phyloP scores from a whole-genome alignment of 2,113 vertebrate species.

The Alligator sinensis region DNA sequence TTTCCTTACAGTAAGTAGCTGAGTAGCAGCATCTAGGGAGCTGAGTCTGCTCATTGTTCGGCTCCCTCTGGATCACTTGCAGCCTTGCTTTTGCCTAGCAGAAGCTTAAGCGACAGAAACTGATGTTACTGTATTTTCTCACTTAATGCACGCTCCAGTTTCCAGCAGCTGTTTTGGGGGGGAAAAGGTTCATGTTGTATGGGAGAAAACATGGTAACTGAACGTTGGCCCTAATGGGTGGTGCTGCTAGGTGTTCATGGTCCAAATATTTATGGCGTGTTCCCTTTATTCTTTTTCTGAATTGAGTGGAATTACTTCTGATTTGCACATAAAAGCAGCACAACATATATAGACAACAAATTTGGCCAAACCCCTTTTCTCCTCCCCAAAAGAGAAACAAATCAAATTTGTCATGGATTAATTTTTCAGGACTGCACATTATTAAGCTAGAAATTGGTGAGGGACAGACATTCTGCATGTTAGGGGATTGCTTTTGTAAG shows the following conservation, averaged over 20 bases:
- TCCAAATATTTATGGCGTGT: not conserved
- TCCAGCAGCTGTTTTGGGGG: too few species aligned
- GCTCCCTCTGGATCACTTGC: too few species aligned
- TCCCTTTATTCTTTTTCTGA: not conserved
- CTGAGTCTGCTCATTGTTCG: too few species aligned
- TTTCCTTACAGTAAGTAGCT: too few species aligned
- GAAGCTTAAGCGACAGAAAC: too few species aligned
- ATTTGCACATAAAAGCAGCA: not conserved
- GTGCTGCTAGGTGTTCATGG: not conserved
- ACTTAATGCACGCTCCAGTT: too few species aligned
- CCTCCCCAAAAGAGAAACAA: not conserved
- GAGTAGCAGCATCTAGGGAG: too few species aligned
- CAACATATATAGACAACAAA: not conserved
- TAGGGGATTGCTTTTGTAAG: not conserved
- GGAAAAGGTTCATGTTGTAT: too few species aligned
- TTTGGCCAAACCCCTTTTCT: fast-evolving
- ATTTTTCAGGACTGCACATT: not conserved
- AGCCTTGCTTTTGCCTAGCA: too few species aligned
- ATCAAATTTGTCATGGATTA: not conserved
- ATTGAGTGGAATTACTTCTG: not conserved
- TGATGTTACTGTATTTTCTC: too few species aligned
- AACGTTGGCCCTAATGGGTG: not conserved
- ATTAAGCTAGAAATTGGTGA: not conserved
- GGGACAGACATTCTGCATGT: not conserved
- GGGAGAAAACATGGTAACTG: too few species aligned